Evolutionary conservation across 2,113 vertebrate species (phyloP), one percentile per base, ranked within the genome.

Genomic region (Myiagra hebetior): DNA sequence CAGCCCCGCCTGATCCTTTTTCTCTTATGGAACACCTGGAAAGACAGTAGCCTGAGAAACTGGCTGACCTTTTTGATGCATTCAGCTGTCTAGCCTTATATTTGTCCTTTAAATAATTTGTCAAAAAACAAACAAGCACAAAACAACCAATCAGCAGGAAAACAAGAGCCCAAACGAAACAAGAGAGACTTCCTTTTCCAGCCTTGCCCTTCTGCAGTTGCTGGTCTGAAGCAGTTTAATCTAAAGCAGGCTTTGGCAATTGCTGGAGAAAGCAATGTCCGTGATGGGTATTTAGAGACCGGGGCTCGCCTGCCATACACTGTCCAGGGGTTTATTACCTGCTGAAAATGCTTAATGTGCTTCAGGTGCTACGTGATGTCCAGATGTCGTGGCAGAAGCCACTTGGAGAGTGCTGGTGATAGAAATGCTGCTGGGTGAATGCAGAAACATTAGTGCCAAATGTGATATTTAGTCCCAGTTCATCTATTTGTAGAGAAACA

Each of bases 261-360:
- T 97, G 95, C 90, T 96, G 94, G 56, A 79, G 91, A 96, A 96
- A 96, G 76, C 73, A 33, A 65, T 69, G 89, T 96, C 97, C 90
- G 0, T 91, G 92, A 91, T 91, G 90, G 95, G 83, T 94, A 93
- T 62, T 97, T 93, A 93, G 94, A 91, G 95, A 76, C 65, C 2
- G 27, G 78, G 49, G 46, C 74, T 95, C 0, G 42, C 94, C 81
- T 87, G 77, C 92, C 21, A 0, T 79, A 39, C 75, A 28, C 80
- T 91, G 85, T 73, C 88, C 86, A 91, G 89, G 84, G 89, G 74
- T 97, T 97, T 97, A 95, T 95, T 97, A 94, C 91, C 94, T 96
- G 96, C 81, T 92, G 93, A 95, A 95, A 97, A 97, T 94, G 41
- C 81, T 89, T 97, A 94, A 95, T 93, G 90, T 91, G 90, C 78